Conservation (phyloP, 2,797 vertebrate species). For the Macroramphosus scolopax region DNA sequence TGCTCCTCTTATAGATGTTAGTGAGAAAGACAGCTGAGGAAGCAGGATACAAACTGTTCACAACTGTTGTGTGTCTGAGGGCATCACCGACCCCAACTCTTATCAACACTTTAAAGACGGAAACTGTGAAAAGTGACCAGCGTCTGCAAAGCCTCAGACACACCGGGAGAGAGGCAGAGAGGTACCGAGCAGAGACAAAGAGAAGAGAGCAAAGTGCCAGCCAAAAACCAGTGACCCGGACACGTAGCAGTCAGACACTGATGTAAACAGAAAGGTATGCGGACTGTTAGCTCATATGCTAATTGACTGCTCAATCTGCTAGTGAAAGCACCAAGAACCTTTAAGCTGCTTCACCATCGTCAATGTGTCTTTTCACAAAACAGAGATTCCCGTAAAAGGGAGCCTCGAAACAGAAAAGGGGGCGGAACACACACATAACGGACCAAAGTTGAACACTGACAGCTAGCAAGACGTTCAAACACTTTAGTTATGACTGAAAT, state of each 20-base stretch:
- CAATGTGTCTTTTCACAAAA: constrained; percentile 17
- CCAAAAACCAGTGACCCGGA: constrained; percentile 33
- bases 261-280: constrained; percentile 82
- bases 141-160: constrained; percentile 25
- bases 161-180: background rate
- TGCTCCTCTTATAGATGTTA: background rate
- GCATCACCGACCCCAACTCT: background rate
- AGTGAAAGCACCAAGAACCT: constrained; percentile 40
- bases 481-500: background rate
- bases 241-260: constrained; percentile 41
- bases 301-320: constrained; percentile 54
- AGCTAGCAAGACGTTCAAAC: constrained; percentile 16
- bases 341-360: constrained; percentile 19
- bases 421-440: constrained; percentile 32
- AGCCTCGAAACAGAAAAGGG: constrained; percentile 21
- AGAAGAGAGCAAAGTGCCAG: constrained; percentile 22
- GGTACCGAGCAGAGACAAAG: constrained; percentile 19
- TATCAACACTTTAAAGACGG: background rate
- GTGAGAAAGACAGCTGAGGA: background rate
- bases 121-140: constrained; percentile 2
- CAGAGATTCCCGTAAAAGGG: constrained; percentile 50
- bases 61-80: background rate
- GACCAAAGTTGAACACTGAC: constrained; percentile 53
- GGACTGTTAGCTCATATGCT: constrained; percentile 63
- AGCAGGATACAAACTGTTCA: too few species aligned